These are phyloP conservation scores for Ganaspis sp. DNA, from an alignment of 1,140 invertebrate species.

Conservation along the genomic window DNA sequence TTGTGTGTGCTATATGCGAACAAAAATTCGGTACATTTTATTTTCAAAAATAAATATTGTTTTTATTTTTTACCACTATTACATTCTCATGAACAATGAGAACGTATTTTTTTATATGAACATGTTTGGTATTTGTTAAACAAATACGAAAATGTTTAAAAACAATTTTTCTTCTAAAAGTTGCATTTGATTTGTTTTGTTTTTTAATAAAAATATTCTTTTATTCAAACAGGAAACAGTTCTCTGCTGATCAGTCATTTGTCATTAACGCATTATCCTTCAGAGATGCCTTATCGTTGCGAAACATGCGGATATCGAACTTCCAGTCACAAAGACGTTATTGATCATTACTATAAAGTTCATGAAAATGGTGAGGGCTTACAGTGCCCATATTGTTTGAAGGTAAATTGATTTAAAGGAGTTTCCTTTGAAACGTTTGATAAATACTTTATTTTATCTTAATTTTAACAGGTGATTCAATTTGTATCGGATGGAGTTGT, in stretches of 20 bases:
- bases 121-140: background rate
- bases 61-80: too few species aligned
- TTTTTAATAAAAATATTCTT: background rate
- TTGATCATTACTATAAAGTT: slow-evolving; percentile 83
- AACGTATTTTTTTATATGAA: background rate
- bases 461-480: slow-evolving; percentile 57
- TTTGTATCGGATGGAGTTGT: slow-evolving; percentile 63
- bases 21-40: slow-evolving; percentile 72
- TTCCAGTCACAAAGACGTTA: slow-evolving; percentile 84
- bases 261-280: slow-evolving; percentile 83
- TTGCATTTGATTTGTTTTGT: background rate
- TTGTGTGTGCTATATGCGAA: slow-evolving; percentile 84
- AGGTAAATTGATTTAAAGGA: too few species aligned
- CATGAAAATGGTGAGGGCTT: slow-evolving; percentile 81
- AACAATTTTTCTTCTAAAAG: background rate
- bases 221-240: slow-evolving; percentile 53
- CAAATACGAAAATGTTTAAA: too few species aligned
- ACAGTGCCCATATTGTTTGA: slow-evolving; percentile 86
- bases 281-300: slow-evolving; percentile 89
- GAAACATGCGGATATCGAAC: slow-evolving; percentile 84
- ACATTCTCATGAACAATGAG: too few species aligned
- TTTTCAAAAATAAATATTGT: too few species aligned
- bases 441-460: slow-evolving; percentile 18
- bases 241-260: slow-evolving; percentile 83
- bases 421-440: too few species aligned